Conservation (phyloP, 2,888 invertebrate species). For the Microplitis manilae region DNA sequence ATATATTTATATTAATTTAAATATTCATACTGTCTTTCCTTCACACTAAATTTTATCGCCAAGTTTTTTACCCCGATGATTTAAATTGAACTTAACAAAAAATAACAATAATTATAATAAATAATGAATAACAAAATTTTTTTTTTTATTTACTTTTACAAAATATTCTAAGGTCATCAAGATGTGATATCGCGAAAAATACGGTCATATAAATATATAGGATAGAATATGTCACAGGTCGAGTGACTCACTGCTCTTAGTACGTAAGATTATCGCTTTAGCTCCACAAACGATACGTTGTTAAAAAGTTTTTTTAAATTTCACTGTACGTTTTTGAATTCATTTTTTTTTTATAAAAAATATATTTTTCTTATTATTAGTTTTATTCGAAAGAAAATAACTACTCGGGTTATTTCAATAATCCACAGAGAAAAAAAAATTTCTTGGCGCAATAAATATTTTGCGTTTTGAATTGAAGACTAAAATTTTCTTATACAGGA, state of each 20-base stretch:
- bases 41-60: background rate
- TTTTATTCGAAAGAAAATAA: too few relatives aligned
- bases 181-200: conserved; percentile 20
- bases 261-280: conserved; percentile 55
- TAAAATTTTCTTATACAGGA: too few relatives aligned
- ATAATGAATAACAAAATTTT: background rate
- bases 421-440: too few relatives aligned
- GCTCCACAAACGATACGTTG: conserved; percentile 30
- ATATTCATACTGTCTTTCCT: background rate
- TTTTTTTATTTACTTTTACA: background rate
- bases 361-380: background rate
- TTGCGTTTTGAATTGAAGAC: too few relatives aligned
- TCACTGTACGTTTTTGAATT: background rate
- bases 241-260: conserved; percentile 18
- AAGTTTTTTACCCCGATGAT: background rate
- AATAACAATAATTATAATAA: background rate
- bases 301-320: background rate
- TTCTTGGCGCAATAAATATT: too few relatives aligned
- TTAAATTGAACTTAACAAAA: background rate
- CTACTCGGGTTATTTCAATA: too few relatives aligned
- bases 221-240: conserved; percentile 35
- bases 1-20: background rate
- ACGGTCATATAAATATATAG: conserved; percentile 18
- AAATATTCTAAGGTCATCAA: conserved; percentile 36
- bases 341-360: background rate